phyloP scores from a whole-genome alignment of 2,888 invertebrate species.

The Chalcosyrphus nemorum region DNA sequence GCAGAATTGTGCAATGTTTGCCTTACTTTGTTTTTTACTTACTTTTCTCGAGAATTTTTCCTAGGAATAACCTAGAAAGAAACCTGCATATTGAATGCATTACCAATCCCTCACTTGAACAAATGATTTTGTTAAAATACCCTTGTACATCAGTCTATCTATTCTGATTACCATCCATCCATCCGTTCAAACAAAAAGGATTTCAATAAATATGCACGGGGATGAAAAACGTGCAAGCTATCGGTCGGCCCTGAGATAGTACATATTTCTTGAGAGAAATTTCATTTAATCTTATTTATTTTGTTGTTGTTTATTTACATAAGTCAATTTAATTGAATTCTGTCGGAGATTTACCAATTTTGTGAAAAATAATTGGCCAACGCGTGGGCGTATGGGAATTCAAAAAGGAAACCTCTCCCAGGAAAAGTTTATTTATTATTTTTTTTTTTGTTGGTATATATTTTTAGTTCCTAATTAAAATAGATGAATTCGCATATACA shows the following conservation, averaged over 20 bases:
- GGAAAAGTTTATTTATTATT: neutral
- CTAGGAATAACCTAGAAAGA: too few species aligned
- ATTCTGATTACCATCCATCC: too few species aligned
- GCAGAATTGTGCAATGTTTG: too few species aligned
- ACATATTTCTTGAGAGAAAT: neutral
- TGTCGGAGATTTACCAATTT: conserved; percentile 1
- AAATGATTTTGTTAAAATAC: too few species aligned
- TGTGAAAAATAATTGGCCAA: conserved; percentile 1
- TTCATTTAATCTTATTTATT: neutral
- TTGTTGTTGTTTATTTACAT: neutral
- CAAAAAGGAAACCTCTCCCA: neutral
- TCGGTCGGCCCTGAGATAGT: neutral
- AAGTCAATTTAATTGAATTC: conserved; percentile 5
- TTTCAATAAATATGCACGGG: neutral
- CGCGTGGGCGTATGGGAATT: neutral
- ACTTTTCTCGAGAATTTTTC: too few species aligned
- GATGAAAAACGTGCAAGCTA: neutral
- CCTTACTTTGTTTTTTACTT: too few species aligned
- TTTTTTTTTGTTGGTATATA: neutral
- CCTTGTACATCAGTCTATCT: too few species aligned
- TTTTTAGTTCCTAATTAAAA: neutral
- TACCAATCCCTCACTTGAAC: too few species aligned
- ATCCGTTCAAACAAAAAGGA: neutral
- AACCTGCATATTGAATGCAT: too few species aligned
- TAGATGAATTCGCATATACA: neutral